A percentile compares a stretch with the other conserved stretches of the same genome.
Conservation (phyloP, 2,797 vertebrate species). For the Melanotaenia trifasciata region DNA sequence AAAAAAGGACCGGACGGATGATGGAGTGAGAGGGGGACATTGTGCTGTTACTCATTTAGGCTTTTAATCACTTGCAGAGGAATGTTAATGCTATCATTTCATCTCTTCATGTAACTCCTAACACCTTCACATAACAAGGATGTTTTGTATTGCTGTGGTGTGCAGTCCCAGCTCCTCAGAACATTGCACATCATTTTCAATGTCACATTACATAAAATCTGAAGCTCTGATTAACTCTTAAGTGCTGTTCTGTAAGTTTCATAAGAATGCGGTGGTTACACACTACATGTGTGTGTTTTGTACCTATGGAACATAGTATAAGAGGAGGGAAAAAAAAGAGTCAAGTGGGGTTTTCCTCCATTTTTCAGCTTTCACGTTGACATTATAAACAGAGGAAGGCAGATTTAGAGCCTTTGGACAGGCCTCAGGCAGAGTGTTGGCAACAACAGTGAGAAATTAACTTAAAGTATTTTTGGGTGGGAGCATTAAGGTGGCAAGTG, state of each 20-base stretch:
- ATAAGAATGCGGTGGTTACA: constrained; percentile 30
- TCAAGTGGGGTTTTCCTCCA: constrained; percentile 64
- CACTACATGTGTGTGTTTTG: constrained; percentile 33
- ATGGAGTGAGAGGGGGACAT: constrained; percentile 67
- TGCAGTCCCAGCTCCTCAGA: constrained; percentile 35
- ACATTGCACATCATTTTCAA: constrained; percentile 39
- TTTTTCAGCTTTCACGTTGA: constrained; percentile 65
- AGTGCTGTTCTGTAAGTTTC: constrained; percentile 25
- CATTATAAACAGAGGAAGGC: constrained; percentile 69
- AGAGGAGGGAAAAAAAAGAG: constrained; percentile 38
- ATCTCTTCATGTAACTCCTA: constrained; percentile 49
- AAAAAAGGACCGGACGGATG: constrained; percentile 53
- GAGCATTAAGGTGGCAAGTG: constrained; percentile 49
- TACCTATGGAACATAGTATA: constrained; percentile 40
- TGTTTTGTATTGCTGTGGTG: constrained; percentile 50
- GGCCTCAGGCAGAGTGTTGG: constrained; percentile 64
- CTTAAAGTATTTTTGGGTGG: constrained; percentile 61
- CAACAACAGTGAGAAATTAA: constrained; percentile 60
- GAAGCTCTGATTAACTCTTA: constrained; percentile 27
- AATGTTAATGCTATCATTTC: constrained; percentile 63
- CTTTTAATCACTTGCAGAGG: constrained; percentile 71
- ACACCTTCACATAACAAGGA: constrained; percentile 52
- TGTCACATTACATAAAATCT: constrained; percentile 52
- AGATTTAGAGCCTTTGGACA: constrained; percentile 71
- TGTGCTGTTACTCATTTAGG: constrained; percentile 72